Conservation (phyloP, 2,113 vertebrate species). For the Nettapus auritus region DNA sequence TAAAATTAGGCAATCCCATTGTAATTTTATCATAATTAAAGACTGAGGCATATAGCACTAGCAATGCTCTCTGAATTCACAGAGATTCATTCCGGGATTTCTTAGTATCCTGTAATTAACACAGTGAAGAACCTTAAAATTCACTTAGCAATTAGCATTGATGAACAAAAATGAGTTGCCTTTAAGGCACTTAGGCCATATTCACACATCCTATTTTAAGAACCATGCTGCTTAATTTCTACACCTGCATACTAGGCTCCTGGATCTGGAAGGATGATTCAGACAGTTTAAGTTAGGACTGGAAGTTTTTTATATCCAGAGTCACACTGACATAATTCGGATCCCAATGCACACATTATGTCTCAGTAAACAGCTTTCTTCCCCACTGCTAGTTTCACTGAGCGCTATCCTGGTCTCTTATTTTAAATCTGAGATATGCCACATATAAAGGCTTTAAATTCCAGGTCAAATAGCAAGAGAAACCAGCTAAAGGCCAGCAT, state of each 20-base stretch:
- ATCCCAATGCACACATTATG: background rate
- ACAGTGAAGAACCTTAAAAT: constrained; percentile 64
- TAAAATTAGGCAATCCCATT: constrained; percentile 60
- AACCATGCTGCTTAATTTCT: constrained; percentile 51
- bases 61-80: constrained; percentile 46
- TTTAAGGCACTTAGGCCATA: constrained; percentile 61
- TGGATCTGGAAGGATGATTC: constrained; percentile 56
- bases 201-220: constrained; percentile 67
- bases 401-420: background rate
- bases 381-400: background rate
- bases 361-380: background rate
- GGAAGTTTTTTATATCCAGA: constrained; percentile 8
- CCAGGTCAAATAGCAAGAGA: constrained; percentile 46
- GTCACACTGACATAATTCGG: background rate
- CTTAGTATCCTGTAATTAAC: constrained; percentile 71
- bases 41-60: constrained; percentile 22
- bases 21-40: constrained; percentile 64
- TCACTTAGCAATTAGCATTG: constrained; percentile 70
- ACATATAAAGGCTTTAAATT: constrained; percentile 14
- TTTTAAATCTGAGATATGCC: background rate
- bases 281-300: constrained; percentile 45
- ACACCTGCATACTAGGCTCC: constrained; percentile 56
- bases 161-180: constrained; percentile 70
- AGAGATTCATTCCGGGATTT: constrained; percentile 60
- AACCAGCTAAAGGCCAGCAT: constrained; percentile 40